Evolutionary conservation across 2,113 vertebrate genomes (phyloP).

Genomic region (Uropsilus gracilis): DNA sequence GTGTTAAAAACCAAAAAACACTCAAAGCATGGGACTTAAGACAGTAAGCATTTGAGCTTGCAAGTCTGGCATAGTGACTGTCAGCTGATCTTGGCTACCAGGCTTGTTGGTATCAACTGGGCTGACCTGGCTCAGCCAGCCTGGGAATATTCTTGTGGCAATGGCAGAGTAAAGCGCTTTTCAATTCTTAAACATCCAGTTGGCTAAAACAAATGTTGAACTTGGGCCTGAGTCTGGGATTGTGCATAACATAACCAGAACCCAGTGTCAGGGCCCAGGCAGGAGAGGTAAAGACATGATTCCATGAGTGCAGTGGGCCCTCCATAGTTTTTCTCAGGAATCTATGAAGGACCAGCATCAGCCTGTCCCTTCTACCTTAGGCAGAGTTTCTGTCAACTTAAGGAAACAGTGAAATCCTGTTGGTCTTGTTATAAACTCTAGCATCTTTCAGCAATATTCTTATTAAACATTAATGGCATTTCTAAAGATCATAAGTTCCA

Average conservation of each 20-base stretch:
- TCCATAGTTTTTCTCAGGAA: rapidly evolving
- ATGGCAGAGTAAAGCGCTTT: neutral
- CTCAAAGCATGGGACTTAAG: neutral
- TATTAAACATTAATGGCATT: neutral
- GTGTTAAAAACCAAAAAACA: neutral
- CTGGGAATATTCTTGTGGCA: rapidly evolving
- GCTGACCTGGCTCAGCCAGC: too few relatives aligned
- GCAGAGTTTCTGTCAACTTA: neutral
- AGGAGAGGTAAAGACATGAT: neutral
- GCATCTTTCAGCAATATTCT: neutral
- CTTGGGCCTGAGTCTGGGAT: too few relatives aligned
- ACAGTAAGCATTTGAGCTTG: neutral
- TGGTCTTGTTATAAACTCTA: neutral
- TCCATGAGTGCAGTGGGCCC: neutral
- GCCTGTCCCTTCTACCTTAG: neutral
- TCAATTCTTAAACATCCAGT: neutral
- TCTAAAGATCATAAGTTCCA: neutral
- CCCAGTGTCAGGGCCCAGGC: neutral
- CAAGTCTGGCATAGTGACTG: neutral
- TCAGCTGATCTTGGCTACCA: neutral
- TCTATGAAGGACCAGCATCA: rapidly evolving
- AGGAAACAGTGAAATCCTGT: neutral
- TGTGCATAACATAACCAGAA: neutral
- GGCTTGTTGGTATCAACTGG: neutral
- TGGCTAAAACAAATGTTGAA: neutral